A percentile compares a stretch with the other conserved stretches of the same genome.
phyloP scores from a whole-genome alignment of 2,113 vertebrate genomes.

The Neogale vison region DNA sequence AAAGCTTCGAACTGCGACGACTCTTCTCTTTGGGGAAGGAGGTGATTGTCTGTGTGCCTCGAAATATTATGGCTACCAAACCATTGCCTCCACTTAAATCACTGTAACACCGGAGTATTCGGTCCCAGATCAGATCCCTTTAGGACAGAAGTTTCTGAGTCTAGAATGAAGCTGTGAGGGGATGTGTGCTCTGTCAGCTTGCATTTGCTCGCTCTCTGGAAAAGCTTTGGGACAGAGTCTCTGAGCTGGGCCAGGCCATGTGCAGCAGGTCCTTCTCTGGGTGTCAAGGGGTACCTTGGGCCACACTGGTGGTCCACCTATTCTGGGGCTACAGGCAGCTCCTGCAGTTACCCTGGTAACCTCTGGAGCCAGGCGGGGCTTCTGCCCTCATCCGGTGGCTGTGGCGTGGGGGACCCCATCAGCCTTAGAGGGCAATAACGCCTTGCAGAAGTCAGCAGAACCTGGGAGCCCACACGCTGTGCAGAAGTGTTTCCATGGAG shows the following conservation, averaged over 20 bases:
- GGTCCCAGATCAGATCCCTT: conserved; percentile 66
- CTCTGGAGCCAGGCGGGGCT: not conserved
- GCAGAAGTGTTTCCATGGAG: not conserved
- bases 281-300: not conserved
- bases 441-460: rapidly evolving
- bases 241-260: not conserved
- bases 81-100: conserved; percentile 73
- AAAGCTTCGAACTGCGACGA: not conserved
- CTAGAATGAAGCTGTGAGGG: conserved; percentile 70
- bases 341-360: not conserved
- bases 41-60: conserved; percentile 15
- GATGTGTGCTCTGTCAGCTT: conserved; percentile 60
- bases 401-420: not conserved
- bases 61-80: conserved; percentile 56
- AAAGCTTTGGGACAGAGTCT: not conserved
- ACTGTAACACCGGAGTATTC: conserved; percentile 63
- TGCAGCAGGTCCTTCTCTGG: not conserved
- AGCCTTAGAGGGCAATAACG: rapidly evolving
- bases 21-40: conserved; percentile 68
- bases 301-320: not conserved
- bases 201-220: conserved; percentile 37
- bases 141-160: conserved; percentile 52
- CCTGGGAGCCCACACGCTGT: not conserved
- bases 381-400: too few relatives aligned
- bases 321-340: not conserved